phyloP scores from a whole-genome alignment of 1,140 invertebrate genomes.

The Hycleus cichorii region DNA sequence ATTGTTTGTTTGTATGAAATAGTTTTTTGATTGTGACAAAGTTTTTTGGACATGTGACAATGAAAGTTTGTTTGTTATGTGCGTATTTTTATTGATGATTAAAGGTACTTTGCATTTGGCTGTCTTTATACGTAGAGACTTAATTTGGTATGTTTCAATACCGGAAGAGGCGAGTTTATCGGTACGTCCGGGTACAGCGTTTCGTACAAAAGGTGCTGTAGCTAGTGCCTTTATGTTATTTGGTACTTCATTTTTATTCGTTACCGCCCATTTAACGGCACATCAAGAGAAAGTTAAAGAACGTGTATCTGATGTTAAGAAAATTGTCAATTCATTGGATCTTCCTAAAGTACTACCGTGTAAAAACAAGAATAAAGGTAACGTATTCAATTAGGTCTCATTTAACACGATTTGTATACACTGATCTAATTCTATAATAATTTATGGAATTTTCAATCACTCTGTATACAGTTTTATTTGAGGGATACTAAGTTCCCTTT shows the following conservation, averaged over 20 bases:
- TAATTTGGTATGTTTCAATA: conserved; percentile 91
- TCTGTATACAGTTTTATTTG: too few relatives aligned
- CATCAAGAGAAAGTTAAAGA: conserved; percentile 84
- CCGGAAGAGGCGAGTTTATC: conserved; percentile 80
- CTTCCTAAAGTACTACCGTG: conserved; percentile 74
- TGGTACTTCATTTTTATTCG: conserved; percentile 88
- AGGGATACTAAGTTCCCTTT: too few relatives aligned
- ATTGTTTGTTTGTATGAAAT: too few relatives aligned
- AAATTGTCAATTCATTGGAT: conserved; percentile 77
- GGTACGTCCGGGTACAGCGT: conserved; percentile 78
- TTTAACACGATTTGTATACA: too few relatives aligned
- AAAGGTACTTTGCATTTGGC: conserved; percentile 77
- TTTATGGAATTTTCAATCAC: too few relatives aligned
- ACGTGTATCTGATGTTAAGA: conserved; percentile 77
- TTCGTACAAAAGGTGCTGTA: conserved; percentile 88
- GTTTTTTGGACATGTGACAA: too few relatives aligned
- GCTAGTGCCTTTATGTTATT: conserved; percentile 84
- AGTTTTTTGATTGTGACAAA: too few relatives aligned
- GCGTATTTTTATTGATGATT: conserved; percentile 2
- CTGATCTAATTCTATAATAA: too few relatives aligned
- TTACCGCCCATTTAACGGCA: conserved; percentile 87
- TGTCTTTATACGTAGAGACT: conserved; percentile 78
- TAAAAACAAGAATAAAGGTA: conserved; percentile 69
- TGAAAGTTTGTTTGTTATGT: conserved; percentile 3
- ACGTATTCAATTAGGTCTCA: too few relatives aligned